A percentile compares a stretch with the other conserved stretches of the same genome.
phyloP scores from a whole-genome alignment of 2,888 invertebrate species.

The Campoplex nolae region DNA sequence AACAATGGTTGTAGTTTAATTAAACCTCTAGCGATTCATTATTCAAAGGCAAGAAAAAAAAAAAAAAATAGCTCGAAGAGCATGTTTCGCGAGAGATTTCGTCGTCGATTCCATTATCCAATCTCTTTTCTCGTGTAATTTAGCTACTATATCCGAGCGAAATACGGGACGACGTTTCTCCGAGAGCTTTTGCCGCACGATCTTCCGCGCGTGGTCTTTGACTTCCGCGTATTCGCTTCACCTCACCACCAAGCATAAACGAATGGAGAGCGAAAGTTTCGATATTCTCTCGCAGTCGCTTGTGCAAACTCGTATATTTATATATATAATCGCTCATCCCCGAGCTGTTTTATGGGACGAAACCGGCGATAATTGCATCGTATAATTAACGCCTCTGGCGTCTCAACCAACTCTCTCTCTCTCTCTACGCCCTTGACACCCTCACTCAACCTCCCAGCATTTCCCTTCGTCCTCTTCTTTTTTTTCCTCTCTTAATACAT shows the following conservation, averaged over 20 bases:
- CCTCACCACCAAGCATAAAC: slow-evolving; percentile 5
- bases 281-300: neutral
- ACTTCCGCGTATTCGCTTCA: neutral
- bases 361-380: slow-evolving; percentile 70
- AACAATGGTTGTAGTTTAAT: neutral
- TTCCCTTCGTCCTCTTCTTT: slow-evolving; percentile 10
- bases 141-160: neutral
- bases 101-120: neutral
- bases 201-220: slow-evolving; percentile 1
- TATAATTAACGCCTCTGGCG: slow-evolving; percentile 70
- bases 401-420: slow-evolving; percentile 25
- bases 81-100: neutral
- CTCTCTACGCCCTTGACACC: slow-evolving; percentile 14
- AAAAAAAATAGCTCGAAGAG: neutral
- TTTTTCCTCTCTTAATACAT: neutral
- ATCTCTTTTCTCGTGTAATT: slow-evolving; percentile 1
- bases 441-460: slow-evolving; percentile 14
- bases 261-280: slow-evolving; percentile 8
- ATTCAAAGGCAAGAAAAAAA: neutral
- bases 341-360: slow-evolving; percentile 66
- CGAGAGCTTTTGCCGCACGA: neutral
- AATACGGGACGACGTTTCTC: neutral
- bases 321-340: slow-evolving; percentile 58
- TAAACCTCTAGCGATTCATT: neutral
- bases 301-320: neutral